phyloP scores from a whole-genome alignment of 2,797 vertebrate species.

The Oreochromis mossambicus region DNA sequence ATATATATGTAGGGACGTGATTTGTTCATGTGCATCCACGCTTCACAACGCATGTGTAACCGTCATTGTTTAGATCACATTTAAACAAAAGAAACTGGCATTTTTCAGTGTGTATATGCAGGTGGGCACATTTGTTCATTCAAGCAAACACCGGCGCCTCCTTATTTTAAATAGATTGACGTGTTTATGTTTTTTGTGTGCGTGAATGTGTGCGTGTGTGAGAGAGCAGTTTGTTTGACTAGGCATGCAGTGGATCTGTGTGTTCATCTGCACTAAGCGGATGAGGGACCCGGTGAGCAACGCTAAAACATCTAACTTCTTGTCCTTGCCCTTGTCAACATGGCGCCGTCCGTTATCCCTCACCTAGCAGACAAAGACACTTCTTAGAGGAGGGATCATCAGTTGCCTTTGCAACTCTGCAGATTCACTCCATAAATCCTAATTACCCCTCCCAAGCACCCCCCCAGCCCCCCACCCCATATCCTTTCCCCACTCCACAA shows the following conservation, averaged over 20 bases:
- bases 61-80: neutral
- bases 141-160: neutral
- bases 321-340: constrained; percentile 90
- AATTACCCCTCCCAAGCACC: constrained; percentile 80
- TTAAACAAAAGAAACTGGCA: neutral
- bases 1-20: fast-evolving
- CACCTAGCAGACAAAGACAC: constrained; percentile 89
- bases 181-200: neutral
- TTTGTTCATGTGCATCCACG: neutral
- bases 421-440: constrained; percentile 99
- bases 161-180: constrained; percentile 7
- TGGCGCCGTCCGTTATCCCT: constrained; percentile 89
- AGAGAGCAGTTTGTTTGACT: neutral
- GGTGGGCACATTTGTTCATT: neutral
- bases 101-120: neutral
- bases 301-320: constrained; percentile 76
- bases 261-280: constrained; percentile 59
- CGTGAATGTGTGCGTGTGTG: neutral
- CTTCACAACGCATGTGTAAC: neutral
- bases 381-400: constrained; percentile 86
- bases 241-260: constrained; percentile 16
- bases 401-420: constrained; percentile 95
- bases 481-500: constrained; percentile 76
- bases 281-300: constrained; percentile 60
- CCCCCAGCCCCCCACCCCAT: constrained; percentile 20